Percentiles rank a stretch among this genome's conserved stretches.
These are phyloP conservation scores for Dasypogon diadema DNA, from an alignment of 2,888 invertebrate genomes.

Conservation along the genomic window DNA sequence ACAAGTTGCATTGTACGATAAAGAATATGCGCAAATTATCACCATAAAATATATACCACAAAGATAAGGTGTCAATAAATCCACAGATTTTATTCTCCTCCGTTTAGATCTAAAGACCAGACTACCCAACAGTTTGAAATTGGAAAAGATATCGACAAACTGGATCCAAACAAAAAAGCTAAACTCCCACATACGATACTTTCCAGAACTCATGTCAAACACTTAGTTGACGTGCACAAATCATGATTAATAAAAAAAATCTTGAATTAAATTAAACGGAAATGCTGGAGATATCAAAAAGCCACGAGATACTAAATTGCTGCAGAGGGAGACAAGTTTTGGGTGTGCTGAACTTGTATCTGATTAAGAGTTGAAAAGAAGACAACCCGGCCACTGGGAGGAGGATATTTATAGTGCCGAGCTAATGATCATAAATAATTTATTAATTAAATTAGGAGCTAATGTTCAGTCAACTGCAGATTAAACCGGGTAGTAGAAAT, in stretches of 20 bases:
- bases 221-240: neutral
- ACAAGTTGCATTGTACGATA: neutral
- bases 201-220: neutral
- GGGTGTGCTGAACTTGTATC: neutral
- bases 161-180: neutral
- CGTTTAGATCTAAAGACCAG: neutral
- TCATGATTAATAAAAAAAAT: conserved; percentile 5
- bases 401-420: neutral
- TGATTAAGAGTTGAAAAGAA: neutral
- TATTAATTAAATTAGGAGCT: neutral
- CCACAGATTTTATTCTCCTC: neutral
- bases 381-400: neutral
- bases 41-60: neutral
- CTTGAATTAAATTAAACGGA: conserved; percentile 14
- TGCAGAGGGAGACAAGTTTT: neutral
- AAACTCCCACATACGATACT: neutral
- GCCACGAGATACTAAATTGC: neutral
- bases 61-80: neutral
- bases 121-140: neutral
- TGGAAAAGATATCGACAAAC: neutral
- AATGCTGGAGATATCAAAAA: neutral
- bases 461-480: too few species aligned
- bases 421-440: neutral
- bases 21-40: neutral
- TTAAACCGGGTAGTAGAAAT: too few species aligned